Conservation (phyloP, 1,140 invertebrate species). For the Drosophila nebulosa region DNA sequence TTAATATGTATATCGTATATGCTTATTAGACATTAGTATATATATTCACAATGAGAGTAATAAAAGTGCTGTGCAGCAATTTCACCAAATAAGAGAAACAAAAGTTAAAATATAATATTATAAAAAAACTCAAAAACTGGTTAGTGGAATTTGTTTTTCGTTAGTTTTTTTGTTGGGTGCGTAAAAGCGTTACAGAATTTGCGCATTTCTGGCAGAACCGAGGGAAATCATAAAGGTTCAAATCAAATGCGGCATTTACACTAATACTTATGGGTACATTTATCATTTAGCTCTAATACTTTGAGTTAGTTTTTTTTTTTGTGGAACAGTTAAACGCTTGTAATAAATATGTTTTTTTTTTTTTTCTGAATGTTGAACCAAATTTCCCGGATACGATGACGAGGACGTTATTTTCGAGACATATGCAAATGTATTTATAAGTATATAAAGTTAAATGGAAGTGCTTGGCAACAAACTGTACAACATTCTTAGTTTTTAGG, state of each 20-base stretch:
- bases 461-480: constrained; percentile 39
- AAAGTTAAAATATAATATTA: not conserved
- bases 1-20: constrained; percentile 14
- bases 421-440: not conserved
- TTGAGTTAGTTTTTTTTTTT: constrained; percentile 25
- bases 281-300: constrained; percentile 63
- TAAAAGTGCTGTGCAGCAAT: constrained; percentile 61
- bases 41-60: constrained; percentile 56
- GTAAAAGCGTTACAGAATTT: constrained; percentile 55
- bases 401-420: constrained; percentile 1
- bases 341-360: not conserved
- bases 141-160: constrained; percentile 37
- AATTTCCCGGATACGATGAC: constrained; percentile 50
- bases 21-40: not conserved
- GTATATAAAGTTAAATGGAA: not conserved
- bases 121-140: constrained; percentile 29
- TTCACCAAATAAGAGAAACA: constrained; percentile 31
- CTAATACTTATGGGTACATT: constrained; percentile 55
- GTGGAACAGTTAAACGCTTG: constrained; percentile 40
- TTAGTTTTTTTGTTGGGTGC: constrained; percentile 44
- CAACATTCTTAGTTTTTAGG: constrained; percentile 40
- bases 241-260: constrained; percentile 63
- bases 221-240: constrained; percentile 37
- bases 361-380: constrained; percentile 47
- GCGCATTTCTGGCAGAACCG: constrained; percentile 3